Percentiles rank a stretch among this genome's conserved stretches.
Conservation (phyloP, 92 coral and sea anemone genomes). For the Paramuricea clavata region DNA sequence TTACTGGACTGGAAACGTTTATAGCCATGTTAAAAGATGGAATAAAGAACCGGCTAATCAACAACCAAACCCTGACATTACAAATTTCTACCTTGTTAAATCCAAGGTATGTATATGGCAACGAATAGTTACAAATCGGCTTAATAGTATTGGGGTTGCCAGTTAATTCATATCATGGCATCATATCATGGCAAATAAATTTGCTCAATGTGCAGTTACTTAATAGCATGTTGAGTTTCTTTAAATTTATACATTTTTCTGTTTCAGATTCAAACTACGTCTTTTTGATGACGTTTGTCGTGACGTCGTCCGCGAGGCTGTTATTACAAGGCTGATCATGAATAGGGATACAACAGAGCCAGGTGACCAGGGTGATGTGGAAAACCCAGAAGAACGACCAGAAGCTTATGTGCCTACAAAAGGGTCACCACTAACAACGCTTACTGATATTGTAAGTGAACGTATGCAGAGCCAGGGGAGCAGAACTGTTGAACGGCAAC, state of each 20-base stretch:
- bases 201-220: neutral
- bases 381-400: too few relatives aligned
- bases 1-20: slow-evolving; percentile 3
- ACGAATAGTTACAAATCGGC: neutral
- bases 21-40: slow-evolving; percentile 9
- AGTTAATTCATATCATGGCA: neutral
- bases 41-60: neutral
- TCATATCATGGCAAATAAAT: too few relatives aligned
- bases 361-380: too few relatives aligned
- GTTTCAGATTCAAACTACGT: slow-evolving; percentile 17
- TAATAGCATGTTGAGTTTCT: neutral
- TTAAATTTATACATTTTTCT: neutral
- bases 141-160: neutral
- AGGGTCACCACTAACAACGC: neutral
- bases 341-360: too few relatives aligned
- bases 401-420: too few relatives aligned
- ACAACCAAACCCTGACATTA: neutral
- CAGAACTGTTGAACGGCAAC: neutral
- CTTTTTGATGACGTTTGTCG: neutral
- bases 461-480: neutral
- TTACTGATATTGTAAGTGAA: neutral
- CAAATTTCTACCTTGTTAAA: slow-evolving; percentile 9
- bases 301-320: too few relatives aligned
- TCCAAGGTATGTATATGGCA: neutral
- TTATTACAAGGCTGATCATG: too few relatives aligned